These are phyloP conservation scores for Cephonodes hylas DNA, from an alignment of 2,888 invertebrate species.

Conservation along the genomic window DNA sequence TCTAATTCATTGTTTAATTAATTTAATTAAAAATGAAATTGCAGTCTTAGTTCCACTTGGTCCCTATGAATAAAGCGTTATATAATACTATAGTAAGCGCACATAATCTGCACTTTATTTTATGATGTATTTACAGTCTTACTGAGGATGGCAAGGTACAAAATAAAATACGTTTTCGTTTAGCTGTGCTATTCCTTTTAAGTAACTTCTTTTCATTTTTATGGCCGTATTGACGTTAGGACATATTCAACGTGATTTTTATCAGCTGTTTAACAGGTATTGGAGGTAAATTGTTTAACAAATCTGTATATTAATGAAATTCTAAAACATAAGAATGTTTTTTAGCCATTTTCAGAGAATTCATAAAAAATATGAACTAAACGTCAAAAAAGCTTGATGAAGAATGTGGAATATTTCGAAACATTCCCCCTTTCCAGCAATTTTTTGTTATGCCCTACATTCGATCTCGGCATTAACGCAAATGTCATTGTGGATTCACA, in stretches of 20 bases:
- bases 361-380: no score
- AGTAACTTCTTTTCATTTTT: neutral
- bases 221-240: neutral
- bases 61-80: neutral
- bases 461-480: no score
- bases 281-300: no score
- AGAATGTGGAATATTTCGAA: no score
- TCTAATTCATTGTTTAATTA: neutral
- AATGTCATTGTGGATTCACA: no score
- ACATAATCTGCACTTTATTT: neutral
- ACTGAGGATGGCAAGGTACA: neutral
- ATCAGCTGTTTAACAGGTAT: neutral
- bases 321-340: no score
- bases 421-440: no score
- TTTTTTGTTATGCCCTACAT: no score
- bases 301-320: no score
- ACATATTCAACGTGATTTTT: neutral
- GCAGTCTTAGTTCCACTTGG: neutral
- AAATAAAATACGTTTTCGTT: neutral
- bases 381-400: no score
- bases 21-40: constrained; percentile 5
- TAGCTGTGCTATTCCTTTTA: neutral
- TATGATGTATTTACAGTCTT: neutral
- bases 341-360: no score
- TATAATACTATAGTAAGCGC: neutral